These are phyloP conservation scores for Vombatus ursinus DNA, from an alignment of 2,113 vertebrate genomes.

Conservation along the genomic window DNA sequence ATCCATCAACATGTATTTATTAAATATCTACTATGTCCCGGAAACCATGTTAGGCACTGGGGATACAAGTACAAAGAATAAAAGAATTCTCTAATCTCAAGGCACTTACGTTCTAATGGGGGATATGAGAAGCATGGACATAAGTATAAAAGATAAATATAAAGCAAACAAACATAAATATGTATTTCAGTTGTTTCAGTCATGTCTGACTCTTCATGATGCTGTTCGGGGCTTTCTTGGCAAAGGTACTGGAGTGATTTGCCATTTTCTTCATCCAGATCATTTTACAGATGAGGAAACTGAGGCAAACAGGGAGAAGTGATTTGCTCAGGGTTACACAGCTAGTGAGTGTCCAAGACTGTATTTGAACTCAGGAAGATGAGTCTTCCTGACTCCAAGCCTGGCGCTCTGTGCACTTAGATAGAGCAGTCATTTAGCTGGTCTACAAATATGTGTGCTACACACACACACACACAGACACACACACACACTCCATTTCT, in stretches of 20 bases:
- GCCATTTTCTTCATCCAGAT: not conserved
- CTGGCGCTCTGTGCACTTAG: no score
- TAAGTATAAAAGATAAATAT: not conserved
- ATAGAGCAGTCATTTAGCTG: no score
- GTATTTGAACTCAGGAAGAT: no score
- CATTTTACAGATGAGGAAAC: no score
- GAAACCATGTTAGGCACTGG: not conserved
- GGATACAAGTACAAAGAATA: not conserved
- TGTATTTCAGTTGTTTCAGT: not conserved
- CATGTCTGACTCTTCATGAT: not conserved
- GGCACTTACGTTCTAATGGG: not conserved
- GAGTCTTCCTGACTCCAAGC: no score
- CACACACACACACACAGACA: no score
- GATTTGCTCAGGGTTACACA: not conserved
- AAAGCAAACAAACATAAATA: not conserved
- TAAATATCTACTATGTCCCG: not conserved
- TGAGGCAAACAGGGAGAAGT: not conserved
- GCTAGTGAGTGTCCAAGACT: not conserved
- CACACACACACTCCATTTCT: no score
- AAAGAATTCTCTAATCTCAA: not conserved
- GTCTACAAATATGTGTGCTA: no score
- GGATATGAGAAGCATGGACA: constrained; percentile 54
- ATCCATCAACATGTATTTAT: not conserved
- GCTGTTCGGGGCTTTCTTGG: not conserved
- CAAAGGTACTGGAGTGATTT: not conserved